A percentile compares a stretch with the other conserved stretches of the same genome.
These are phyloP conservation scores for Cyrtodaria siliqua DNA, from an alignment of 2,888 invertebrate species.

Conservation along the genomic window DNA sequence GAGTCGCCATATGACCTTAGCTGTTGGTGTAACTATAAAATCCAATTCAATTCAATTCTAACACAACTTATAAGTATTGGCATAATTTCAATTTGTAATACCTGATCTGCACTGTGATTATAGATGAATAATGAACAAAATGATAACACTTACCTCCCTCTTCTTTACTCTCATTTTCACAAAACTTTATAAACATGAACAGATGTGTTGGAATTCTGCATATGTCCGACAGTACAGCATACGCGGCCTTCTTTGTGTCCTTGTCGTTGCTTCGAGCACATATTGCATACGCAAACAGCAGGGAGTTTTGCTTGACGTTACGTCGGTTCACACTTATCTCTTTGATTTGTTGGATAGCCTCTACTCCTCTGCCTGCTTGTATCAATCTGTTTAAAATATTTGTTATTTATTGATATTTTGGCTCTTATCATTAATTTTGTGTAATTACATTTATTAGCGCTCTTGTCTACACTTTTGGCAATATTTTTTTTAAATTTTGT, in stretches of 20 bases:
- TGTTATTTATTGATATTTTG: too few relatives aligned
- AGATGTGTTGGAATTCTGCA: conserved; percentile 71
- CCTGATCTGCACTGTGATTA: too few relatives aligned
- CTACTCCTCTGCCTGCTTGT: conserved; percentile 76
- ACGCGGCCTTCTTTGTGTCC: conserved; percentile 61
- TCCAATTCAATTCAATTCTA: too few relatives aligned
- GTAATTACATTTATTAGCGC: too few relatives aligned
- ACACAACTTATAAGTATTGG: too few relatives aligned
- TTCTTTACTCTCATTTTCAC: conserved; percentile 51
- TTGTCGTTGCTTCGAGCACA: conserved; percentile 60
- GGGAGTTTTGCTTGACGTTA: conserved; percentile 85
- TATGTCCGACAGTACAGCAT: conserved; percentile 48
- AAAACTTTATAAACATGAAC: conserved; percentile 65
- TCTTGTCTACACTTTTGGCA: too few relatives aligned
- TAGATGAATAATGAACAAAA: too few relatives aligned
- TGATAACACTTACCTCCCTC: background rate
- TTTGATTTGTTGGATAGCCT: conserved; percentile 80
- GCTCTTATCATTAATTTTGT: too few relatives aligned
- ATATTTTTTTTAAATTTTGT: too few relatives aligned
- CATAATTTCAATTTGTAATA: too few relatives aligned
- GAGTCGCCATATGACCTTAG: too few relatives aligned
- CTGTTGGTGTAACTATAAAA: too few relatives aligned
- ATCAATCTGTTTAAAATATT: conserved; percentile 77
- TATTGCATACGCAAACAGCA: conserved; percentile 57
- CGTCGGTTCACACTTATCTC: conserved; percentile 82